Conservation (phyloP, 1,140 invertebrate species). For the Laupala kohalensis region DNA sequence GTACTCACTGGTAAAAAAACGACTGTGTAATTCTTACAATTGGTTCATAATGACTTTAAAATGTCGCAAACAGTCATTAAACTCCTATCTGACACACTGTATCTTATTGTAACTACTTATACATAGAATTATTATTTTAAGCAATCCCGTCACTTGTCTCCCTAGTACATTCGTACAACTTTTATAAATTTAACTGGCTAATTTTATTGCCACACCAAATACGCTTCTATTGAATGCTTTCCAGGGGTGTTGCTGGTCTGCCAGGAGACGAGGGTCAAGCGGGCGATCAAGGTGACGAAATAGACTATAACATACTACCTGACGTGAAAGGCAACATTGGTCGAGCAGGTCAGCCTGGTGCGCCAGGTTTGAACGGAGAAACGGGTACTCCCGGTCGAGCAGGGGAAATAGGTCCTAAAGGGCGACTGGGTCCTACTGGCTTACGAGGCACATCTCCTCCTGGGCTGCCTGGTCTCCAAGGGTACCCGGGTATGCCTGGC, state of each 20-base stretch:
- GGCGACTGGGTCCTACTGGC: slow-evolving; percentile 34
- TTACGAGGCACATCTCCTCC: slow-evolving; percentile 19
- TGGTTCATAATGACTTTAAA: too few species aligned
- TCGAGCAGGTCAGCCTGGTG: slow-evolving; percentile 1
- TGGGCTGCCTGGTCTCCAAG: slow-evolving; percentile 33
- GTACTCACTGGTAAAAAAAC: too few species aligned
- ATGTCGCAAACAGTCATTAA: too few species aligned
- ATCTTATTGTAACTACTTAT: too few species aligned
- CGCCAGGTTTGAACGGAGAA: not conserved
- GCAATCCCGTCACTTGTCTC: too few species aligned
- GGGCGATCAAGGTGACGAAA: slow-evolving; percentile 1
- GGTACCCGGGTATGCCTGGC: slow-evolving; percentile 35
- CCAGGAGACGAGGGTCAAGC: not conserved
- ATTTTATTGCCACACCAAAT: too few species aligned
- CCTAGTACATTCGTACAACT: too few species aligned
- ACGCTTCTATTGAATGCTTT: too few species aligned
- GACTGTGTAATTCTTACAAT: too few species aligned
- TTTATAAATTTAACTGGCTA: too few species aligned
- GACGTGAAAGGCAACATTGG: not conserved
- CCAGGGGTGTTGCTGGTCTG: not conserved
- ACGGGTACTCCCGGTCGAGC: slow-evolving; percentile 7
- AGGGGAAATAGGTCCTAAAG: slow-evolving; percentile 33
- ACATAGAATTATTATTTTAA: too few species aligned
- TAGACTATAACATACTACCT: not conserved
- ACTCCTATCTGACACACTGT: too few species aligned